Percentiles rank a stretch among this genome's conserved stretches.
phyloP scores from a whole-genome alignment of 2,113 vertebrate genomes.

The Pomatostomus ruficeps region DNA sequence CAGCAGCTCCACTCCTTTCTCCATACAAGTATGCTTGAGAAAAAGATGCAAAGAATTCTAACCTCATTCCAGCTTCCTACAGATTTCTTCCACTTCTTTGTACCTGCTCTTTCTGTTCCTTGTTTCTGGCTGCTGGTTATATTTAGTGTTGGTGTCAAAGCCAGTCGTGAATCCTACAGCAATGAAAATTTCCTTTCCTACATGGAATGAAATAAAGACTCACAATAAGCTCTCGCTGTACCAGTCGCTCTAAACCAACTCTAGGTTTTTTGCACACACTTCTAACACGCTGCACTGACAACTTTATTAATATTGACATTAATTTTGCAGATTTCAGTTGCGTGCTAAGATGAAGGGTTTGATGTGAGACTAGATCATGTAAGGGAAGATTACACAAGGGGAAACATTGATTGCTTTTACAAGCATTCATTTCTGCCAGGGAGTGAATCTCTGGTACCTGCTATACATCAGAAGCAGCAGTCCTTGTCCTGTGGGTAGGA shows the following conservation, averaged over 20 bases:
- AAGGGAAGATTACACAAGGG: neutral
- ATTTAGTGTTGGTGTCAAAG: neutral
- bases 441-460: neutral
- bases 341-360: neutral
- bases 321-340: slow-evolving; percentile 15
- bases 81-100: neutral
- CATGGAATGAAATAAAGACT: neutral
- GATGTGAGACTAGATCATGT: neutral
- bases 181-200: neutral
- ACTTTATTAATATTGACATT: slow-evolving; percentile 4
- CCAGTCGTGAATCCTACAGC: neutral
- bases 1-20: slow-evolving; percentile 8
- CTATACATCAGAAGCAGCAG: neutral
- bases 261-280: neutral
- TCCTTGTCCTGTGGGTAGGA: neutral
- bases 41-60: slow-evolving; percentile 10
- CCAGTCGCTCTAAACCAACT: neutral
- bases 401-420: neutral
- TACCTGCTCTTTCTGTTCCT: slow-evolving; percentile 5
- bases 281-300: neutral
- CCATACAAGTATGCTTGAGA: neutral
- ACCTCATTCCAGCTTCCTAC: neutral
- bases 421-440: neutral
- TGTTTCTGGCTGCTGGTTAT: neutral
- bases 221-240: neutral